Conservation (phyloP, 2,797 vertebrate genomes). For the Lutjanus campechanus region DNA sequence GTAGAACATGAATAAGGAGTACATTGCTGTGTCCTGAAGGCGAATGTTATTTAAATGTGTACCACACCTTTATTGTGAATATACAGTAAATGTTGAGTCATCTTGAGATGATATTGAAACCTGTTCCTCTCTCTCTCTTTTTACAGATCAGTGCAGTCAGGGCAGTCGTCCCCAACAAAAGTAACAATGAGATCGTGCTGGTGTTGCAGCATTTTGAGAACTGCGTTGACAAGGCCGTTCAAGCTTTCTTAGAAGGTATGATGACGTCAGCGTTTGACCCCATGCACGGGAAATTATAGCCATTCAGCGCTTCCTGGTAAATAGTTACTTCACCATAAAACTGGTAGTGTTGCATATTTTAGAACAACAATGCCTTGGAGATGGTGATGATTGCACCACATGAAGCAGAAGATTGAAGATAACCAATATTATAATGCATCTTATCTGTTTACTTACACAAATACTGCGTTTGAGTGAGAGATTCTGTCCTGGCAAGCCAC, state of each 20-base stretch:
- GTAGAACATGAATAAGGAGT: not conserved
- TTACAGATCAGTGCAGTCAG: constrained; percentile 93
- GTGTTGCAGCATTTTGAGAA: constrained; percentile 98
- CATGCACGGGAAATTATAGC: not conserved
- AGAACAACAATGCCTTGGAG: too few relatives aligned
- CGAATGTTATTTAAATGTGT: constrained; percentile 1
- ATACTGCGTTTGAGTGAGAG: not conserved
- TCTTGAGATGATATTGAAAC: not conserved
- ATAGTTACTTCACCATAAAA: not conserved
- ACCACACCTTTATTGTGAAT: not conserved
- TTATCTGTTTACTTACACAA: not conserved
- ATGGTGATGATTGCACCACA: not conserved
- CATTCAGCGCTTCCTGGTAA: not conserved
- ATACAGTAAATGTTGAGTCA: not conserved
- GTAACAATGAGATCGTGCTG: constrained; percentile 97
- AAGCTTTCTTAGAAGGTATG: constrained; percentile 96
- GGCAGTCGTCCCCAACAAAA: constrained; percentile 95
- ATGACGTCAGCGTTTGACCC: not conserved
- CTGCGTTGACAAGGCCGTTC: constrained; percentile 93
- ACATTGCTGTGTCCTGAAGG: not conserved
- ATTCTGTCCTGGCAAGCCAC: not conserved
- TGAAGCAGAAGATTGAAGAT: not conserved
- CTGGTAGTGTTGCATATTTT: not conserved
- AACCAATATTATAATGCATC: too few relatives aligned
- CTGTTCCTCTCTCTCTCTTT: constrained; percentile 9